Evolutionary conservation across 2,888 invertebrate genomes (phyloP).

Genomic region (Agonum fuliginosum): DNA sequence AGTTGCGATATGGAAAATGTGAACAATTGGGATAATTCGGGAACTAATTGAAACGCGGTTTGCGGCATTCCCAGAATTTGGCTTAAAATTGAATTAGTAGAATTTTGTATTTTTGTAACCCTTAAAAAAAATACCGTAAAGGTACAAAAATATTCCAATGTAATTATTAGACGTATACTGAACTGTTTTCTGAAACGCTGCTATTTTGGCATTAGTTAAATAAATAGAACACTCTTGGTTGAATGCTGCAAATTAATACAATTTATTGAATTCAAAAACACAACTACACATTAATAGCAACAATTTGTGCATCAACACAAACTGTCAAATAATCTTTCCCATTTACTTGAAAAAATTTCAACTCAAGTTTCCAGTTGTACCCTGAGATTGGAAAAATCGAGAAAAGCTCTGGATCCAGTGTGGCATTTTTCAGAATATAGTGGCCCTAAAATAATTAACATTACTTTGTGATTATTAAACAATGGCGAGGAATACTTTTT

Average conservation of each 20-base stretch:
- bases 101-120: too few relatives aligned
- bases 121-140: too few relatives aligned
- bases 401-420: slow-evolving; percentile 12
- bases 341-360: not conserved
- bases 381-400: slow-evolving; percentile 23
- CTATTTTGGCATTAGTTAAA: too few relatives aligned
- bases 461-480: not conserved
- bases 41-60: too few relatives aligned
- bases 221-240: too few relatives aligned
- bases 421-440: slow-evolving; percentile 27
- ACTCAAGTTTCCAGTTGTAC: slow-evolving; percentile 7
- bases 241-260: not conserved
- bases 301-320: slow-evolving; percentile 14
- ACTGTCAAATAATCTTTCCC: not conserved
- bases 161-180: too few relatives aligned
- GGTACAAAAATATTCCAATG: too few relatives aligned
- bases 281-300: not conserved
- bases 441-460: slow-evolving; percentile 1
- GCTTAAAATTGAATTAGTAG: too few relatives aligned
- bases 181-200: too few relatives aligned
- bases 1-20: too few relatives aligned
- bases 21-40: too few relatives aligned
- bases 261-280: not conserved
- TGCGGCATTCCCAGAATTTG: too few relatives aligned
- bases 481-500: slow-evolving; percentile 6